Base-by-base conservation (phyloP, 2,797 vertebrate species). In the Tapirus indicus region DNA sequence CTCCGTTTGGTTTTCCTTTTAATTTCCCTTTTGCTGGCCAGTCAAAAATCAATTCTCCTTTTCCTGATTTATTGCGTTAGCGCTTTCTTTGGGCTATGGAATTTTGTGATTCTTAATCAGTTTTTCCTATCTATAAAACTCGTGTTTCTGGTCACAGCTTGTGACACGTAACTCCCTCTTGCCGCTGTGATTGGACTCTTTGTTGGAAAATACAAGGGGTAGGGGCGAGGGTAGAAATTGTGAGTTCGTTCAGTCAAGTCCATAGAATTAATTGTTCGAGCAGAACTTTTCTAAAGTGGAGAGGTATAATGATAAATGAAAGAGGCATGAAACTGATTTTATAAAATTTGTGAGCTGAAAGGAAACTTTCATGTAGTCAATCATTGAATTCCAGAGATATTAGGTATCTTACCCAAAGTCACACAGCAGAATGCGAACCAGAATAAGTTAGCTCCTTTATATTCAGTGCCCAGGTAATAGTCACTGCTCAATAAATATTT, bases 1-100 rank as follows among this genome's bases (percentile, higher is more conserved):
- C 13, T n/a, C 16, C 52, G 17, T 60, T 68, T 82, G 29, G 72
- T 71, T 93, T 79, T 47, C 20, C 18, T 94, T 80, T 68, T 29
- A 64, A 56, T 77, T 86, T 89, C 7, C 1, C 14, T 93, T 88
- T 95, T 90, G 84, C 58, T 83, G 80, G 86, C n/a, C 82, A 96
- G 20, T 74, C 90, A 52, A 68, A 96, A 97, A 49, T 58, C 58
- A 80, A 1, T 91, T 94, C 64, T 79, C 23, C 69, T 90, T 88
- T 90, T 90, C 77, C 20, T 49, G 35, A 78, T 64, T 54, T 74
- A 20, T 64, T 72, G 72, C 47, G 10, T 85, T 85, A 91, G 41
- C 18, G 23, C 52, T 91, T 54, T 62, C n/a, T 49, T 77, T 77
- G 79, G 29, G 16, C 56, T 56, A 4, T 79, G 72, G 66, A 54